Conservation (phyloP, 2,113 vertebrate genomes). For the Girardinichthys multiradiatus region DNA sequence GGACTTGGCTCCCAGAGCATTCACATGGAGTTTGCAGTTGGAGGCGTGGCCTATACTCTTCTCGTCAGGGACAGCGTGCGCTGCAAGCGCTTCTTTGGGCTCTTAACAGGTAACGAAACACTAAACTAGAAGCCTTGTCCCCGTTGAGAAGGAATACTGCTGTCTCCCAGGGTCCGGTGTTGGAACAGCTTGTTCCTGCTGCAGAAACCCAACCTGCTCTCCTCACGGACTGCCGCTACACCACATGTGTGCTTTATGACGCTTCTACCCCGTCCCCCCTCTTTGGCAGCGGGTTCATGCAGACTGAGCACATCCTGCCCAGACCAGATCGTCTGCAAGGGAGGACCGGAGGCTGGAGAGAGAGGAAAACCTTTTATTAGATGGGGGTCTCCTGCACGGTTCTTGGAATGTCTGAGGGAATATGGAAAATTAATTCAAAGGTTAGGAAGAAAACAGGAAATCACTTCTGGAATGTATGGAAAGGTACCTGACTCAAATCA, state of each 20-base stretch:
- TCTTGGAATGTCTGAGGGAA: slow-evolving; percentile 66
- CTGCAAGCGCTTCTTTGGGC: slow-evolving; percentile 85
- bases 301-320: slow-evolving; percentile 45
- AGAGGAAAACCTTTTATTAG: slow-evolving; percentile 67
- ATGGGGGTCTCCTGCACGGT: slow-evolving; percentile 33
- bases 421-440: slow-evolving; percentile 67
- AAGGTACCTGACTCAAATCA: neutral
- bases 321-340: slow-evolving; percentile 33
- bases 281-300: slow-evolving; percentile 19
- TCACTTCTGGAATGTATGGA: slow-evolving; percentile 10
- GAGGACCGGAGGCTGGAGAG: slow-evolving; percentile 28
- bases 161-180: slow-evolving; percentile 19
- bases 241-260: slow-evolving; percentile 44
- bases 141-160: neutral
- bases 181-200: slow-evolving; percentile 53
- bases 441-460: slow-evolving; percentile 35
- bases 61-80: slow-evolving; percentile 84
- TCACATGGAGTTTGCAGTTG: slow-evolving; percentile 85
- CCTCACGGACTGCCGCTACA: slow-evolving; percentile 25
- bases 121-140: neutral
- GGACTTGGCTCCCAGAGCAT: slow-evolving; percentile 88
- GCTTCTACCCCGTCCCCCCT: slow-evolving; percentile 13
- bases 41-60: slow-evolving; percentile 84
- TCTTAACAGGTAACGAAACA: slow-evolving; percentile 80
- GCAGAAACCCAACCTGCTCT: slow-evolving; percentile 11